Percentiles rank a stretch among this genome's conserved stretches.
phyloP scores from a whole-genome alignment of 2,113 vertebrate species.

The Saguinus midas region DNA sequence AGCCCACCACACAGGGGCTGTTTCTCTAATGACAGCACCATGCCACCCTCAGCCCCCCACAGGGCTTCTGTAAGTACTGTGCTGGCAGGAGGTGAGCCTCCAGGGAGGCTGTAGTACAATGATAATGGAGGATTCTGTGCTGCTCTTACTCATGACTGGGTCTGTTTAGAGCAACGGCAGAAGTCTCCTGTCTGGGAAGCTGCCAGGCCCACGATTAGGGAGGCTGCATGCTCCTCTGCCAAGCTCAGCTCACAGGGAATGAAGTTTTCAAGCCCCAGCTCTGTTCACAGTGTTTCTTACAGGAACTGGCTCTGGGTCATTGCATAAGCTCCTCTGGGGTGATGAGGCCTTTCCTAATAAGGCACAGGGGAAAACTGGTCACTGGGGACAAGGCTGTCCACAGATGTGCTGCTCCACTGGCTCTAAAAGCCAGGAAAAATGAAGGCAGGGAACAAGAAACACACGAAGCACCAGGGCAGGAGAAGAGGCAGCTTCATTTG shows the following conservation, averaged over 20 bases:
- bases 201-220: background rate
- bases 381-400: background rate
- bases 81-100: background rate
- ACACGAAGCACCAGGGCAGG: background rate
- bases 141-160: background rate
- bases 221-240: background rate
- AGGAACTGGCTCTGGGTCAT: background rate
- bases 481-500: accelerated
- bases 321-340: background rate
- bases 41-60: background rate
- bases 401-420: background rate
- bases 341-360: background rate
- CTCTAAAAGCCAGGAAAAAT: background rate
- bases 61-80: background rate
- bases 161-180: background rate
- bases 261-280: no score
- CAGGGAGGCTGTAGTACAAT: background rate
- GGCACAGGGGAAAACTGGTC: background rate
- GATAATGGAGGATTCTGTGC: background rate
- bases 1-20: background rate
- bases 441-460: background rate
- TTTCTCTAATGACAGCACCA: accelerated
- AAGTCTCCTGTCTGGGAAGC: background rate
- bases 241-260: background rate
- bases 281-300: background rate